Percentiles rank a stretch among this genome's conserved stretches.
Evolutionary conservation across 2,113 vertebrate species (phyloP).

Genomic region (Chaenocephalus aceratus): DNA sequence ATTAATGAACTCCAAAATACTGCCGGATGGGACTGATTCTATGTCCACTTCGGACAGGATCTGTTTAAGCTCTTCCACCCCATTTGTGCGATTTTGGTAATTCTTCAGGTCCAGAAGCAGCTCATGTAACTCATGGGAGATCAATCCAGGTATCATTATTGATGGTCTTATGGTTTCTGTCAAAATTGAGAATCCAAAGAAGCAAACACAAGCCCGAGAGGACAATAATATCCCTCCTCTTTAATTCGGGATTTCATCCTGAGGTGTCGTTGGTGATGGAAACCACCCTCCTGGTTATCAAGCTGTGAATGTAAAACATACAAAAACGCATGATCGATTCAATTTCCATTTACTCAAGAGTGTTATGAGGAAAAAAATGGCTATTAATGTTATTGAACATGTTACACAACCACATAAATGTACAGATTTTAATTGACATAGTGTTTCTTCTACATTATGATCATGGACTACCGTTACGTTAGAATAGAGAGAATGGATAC

Average conservation of each 20-base stretch:
- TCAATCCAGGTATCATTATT: conserved; percentile 88
- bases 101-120: conserved; percentile 89
- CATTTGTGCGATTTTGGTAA: conserved; percentile 88
- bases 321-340: background rate
- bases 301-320: conserved; percentile 53
- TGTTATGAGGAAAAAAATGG: background rate
- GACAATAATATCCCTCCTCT: conserved; percentile 60
- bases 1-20: conserved; percentile 84
- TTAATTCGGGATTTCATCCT: conserved; percentile 65
- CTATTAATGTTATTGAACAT: background rate
- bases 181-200: conserved; percentile 65
- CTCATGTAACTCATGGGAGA: conserved; percentile 88
- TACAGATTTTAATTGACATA: background rate
- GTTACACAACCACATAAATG: background rate
- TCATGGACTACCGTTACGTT: background rate
- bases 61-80: conserved; percentile 88
- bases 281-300: conserved; percentile 40
- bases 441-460: background rate
- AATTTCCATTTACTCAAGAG: background rate
- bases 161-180: conserved; percentile 48
- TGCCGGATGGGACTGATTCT: conserved; percentile 73
- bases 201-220: conserved; percentile 39
- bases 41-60: conserved; percentile 82
- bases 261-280: conserved; percentile 44
- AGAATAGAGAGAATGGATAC: conserved; percentile 7